These are phyloP conservation scores for Sylvia borin DNA, from an alignment of 2,797 vertebrate species.

Conservation along the genomic window DNA sequence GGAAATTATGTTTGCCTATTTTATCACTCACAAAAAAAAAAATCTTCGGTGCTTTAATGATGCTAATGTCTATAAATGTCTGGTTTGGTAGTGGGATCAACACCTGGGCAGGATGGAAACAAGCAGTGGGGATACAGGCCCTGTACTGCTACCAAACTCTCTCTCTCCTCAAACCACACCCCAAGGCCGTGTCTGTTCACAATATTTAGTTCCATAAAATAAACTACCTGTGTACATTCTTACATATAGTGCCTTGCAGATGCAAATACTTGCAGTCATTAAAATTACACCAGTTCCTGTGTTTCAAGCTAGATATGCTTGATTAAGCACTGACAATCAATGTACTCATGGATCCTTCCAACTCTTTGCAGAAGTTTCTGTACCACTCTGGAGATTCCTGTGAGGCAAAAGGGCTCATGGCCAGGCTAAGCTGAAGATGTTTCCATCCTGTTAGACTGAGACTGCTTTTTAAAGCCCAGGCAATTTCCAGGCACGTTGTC, in stretches of 20 bases:
- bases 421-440: not conserved
- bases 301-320: not conserved
- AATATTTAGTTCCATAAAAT: not conserved
- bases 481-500: not conserved
- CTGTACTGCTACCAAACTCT: not conserved
- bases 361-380: not conserved
- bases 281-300: not conserved
- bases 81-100: not conserved
- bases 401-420: not conserved
- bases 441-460: not conserved
- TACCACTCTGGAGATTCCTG: not conserved
- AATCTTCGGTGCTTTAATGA: not conserved
- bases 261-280: not conserved
- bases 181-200: not conserved
- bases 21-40: not conserved
- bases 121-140: not conserved
- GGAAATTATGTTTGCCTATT: not conserved
- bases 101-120: not conserved
- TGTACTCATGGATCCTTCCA: not conserved
- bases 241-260: not conserved
- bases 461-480: not conserved
- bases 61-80: not conserved
- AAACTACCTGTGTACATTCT: not conserved
- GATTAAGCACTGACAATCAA: not conserved
- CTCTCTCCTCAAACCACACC: not conserved